Percentiles rank a stretch among this genome's conserved stretches.
These are phyloP conservation scores for Steinernema scapterisci DNA, from an alignment of 2,888 invertebrate species.

Conservation along the genomic window DNA sequence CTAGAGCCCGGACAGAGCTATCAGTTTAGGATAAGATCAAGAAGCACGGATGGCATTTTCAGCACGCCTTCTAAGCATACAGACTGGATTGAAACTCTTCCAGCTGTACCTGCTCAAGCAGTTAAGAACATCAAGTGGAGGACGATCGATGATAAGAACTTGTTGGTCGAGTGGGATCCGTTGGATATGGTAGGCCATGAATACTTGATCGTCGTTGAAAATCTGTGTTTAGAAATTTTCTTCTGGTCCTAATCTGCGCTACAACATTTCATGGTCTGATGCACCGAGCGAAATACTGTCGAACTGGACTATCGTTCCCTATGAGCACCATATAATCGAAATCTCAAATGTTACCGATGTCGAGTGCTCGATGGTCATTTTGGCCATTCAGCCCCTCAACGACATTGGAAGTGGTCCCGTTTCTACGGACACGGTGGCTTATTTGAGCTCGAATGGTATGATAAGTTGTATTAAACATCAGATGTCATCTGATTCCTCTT, in stretches of 20 bases:
- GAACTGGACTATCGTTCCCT: slow-evolving; percentile 22
- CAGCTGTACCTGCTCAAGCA: slow-evolving; percentile 50
- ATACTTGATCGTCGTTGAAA: too few species aligned
- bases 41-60: slow-evolving; percentile 42
- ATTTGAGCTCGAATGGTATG: slow-evolving; percentile 50
- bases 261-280: slow-evolving; percentile 60
- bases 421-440: slow-evolving; percentile 57
- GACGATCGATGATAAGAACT: slow-evolving; percentile 51
- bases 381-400: slow-evolving; percentile 60
- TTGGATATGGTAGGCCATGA: slow-evolving; percentile 48
- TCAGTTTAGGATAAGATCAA: slow-evolving; percentile 61
- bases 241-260: slow-evolving; percentile 56
- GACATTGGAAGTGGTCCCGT: slow-evolving; percentile 54
- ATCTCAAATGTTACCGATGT: neutral
- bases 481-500: neutral
- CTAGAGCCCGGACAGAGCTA: slow-evolving; percentile 59
- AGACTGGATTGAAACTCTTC: slow-evolving; percentile 57
- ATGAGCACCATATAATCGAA: slow-evolving; percentile 24
- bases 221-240: slow-evolving; percentile 13
- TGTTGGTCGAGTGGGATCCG: slow-evolving; percentile 63
- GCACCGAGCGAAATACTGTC: slow-evolving; percentile 27
- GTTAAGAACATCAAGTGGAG: slow-evolving; percentile 52
- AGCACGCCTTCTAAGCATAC: slow-evolving; percentile 55
- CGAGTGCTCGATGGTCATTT: slow-evolving; percentile 52
- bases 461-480: neutral